These are phyloP conservation scores for Stictocephala bisonia DNA, from an alignment of 2,888 invertebrate genomes.

Conservation along the genomic window DNA sequence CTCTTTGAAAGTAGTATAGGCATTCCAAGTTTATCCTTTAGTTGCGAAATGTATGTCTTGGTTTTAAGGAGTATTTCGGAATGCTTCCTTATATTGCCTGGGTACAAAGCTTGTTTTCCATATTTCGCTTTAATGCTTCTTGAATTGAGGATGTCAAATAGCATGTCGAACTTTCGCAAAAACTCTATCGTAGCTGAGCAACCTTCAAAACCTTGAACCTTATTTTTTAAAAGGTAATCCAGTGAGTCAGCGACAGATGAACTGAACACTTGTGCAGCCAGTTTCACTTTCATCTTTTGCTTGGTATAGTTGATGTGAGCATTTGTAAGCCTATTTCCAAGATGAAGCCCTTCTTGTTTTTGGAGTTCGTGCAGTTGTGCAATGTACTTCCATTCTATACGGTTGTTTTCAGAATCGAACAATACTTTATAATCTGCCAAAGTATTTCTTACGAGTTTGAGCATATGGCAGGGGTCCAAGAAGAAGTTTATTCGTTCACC, in stretches of 20 bases:
- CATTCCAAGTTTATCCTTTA: conserved; percentile 2
- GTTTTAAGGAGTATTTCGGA: conserved; percentile 27
- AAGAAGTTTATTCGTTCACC: conserved; percentile 44
- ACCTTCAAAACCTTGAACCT: conserved; percentile 50
- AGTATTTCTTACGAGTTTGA: conserved; percentile 59
- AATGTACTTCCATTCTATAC: conserved; percentile 56
- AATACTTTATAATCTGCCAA: conserved; percentile 55
- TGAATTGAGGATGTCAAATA: conserved; percentile 42
- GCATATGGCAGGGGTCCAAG: conserved; percentile 56
- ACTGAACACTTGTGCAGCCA: conserved; percentile 52
- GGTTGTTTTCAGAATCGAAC: conserved; percentile 40
- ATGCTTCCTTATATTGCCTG: conserved; percentile 7
- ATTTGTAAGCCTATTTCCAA: conserved; percentile 54
- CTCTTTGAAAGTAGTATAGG: conserved; percentile 21
- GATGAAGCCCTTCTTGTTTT: conserved; percentile 55
- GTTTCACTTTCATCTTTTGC: conserved; percentile 57
- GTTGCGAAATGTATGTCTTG: conserved; percentile 15
- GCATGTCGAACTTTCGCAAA: conserved; percentile 40
- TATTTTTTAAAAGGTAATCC: conserved; percentile 40
- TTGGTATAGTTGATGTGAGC: conserved; percentile 52
- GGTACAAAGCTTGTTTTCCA: conserved; percentile 35
- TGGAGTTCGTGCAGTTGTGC: conserved; percentile 55
- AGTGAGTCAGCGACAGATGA: conserved; percentile 52
- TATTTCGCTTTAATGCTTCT: conserved; percentile 43
- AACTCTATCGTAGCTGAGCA: conserved; percentile 50